A percentile compares a stretch with the other conserved stretches of the same genome.
These are phyloP conservation scores for Grapholita molesta DNA, from an alignment of 1,140 invertebrate species.

Conservation along the genomic window DNA sequence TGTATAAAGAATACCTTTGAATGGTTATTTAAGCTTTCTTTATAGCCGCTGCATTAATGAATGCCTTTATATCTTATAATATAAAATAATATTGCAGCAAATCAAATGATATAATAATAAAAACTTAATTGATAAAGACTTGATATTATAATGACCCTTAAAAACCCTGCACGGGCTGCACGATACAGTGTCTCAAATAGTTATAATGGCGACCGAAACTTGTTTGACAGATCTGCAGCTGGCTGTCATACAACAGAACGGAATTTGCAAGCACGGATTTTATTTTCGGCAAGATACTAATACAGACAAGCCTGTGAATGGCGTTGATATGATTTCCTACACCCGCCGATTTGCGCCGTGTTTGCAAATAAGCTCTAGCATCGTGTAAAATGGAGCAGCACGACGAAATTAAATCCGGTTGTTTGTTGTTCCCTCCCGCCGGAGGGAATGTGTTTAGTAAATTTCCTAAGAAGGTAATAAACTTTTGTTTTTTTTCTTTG, in stretches of 20 bases:
- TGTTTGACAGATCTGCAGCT: constrained; percentile 5
- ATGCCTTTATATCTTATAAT: no score
- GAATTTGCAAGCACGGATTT: background rate
- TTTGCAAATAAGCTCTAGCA: constrained; percentile 14
- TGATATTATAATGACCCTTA: no score
- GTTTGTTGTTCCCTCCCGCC: constrained; percentile 83
- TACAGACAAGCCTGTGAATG: background rate
- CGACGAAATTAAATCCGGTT: constrained; percentile 82
- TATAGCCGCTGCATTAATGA: no score
- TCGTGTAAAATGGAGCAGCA: constrained; percentile 80
- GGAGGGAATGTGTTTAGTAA: constrained; percentile 80
- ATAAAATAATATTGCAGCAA: no score
- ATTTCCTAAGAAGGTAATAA: constrained; percentile 78
- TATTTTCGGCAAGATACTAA: background rate
- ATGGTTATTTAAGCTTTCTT: no score
- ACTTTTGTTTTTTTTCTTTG: background rate
- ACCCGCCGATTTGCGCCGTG: background rate
- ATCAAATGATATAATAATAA: no score
- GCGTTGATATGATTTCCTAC: constrained; percentile 5
- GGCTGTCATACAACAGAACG: background rate
- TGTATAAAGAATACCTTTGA: no score
- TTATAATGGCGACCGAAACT: background rate
- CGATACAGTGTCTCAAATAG: background rate
- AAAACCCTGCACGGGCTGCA: no score
- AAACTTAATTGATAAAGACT: no score